Conservation (phyloP, 2,888 invertebrate species). For the Microctonus aethiopoides region DNA sequence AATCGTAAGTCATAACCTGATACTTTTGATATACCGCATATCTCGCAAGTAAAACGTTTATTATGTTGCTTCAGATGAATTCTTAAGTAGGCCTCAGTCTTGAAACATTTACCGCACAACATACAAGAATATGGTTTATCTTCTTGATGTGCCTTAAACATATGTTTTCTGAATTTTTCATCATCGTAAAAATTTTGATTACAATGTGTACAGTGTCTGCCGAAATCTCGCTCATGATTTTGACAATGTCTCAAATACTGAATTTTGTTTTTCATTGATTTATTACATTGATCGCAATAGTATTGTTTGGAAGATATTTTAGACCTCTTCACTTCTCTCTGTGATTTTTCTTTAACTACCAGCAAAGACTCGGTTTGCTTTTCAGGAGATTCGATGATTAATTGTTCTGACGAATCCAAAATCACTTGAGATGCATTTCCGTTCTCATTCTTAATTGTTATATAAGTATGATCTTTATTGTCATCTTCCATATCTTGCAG, state of each 20-base stretch:
- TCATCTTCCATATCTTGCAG: conserved; percentile 18
- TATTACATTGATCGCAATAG: conserved; percentile 51
- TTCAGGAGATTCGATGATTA: conserved; percentile 26
- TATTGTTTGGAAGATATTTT: conserved; percentile 38
- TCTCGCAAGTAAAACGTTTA: conserved; percentile 57
- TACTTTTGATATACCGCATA: conserved; percentile 57
- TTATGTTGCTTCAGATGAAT: conserved; percentile 71
- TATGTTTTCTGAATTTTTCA: conserved; percentile 68
- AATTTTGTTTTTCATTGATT: conserved; percentile 45
- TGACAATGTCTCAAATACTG: conserved; percentile 47
- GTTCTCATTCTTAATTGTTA: conserved; percentile 13
- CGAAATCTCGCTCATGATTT: conserved; percentile 44
- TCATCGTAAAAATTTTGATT: conserved; percentile 69
- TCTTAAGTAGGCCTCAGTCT: conserved; percentile 69
- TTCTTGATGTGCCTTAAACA: conserved; percentile 69
- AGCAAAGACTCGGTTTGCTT: conserved; percentile 29
- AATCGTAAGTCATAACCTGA: conserved; percentile 59
- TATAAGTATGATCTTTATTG: conserved; percentile 17
- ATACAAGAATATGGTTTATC: conserved; percentile 70
- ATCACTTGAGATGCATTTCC: not conserved
- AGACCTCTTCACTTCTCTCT: not conserved
- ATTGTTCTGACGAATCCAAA: not conserved
- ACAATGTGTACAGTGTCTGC: conserved; percentile 66
- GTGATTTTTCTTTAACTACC: conserved; percentile 7
- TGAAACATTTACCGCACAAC: conserved; percentile 70